phyloP scores from a whole-genome alignment of 2,113 vertebrate genomes.

The Neofelis nebulosa region DNA sequence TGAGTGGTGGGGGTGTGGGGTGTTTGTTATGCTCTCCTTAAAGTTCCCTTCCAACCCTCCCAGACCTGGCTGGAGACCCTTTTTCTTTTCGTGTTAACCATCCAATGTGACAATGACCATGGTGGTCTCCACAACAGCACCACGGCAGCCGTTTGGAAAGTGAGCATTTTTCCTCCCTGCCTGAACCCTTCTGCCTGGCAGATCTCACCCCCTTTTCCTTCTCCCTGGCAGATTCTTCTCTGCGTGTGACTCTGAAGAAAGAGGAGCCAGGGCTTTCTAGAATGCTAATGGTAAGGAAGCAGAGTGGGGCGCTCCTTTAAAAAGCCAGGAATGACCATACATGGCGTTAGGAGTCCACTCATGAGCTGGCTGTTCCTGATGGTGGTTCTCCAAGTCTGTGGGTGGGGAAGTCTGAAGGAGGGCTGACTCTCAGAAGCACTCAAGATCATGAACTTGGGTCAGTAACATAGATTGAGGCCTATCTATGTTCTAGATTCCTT shows the following conservation, averaged over 20 bases:
- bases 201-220: background rate
- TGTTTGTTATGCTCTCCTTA: background rate
- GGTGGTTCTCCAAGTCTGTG: background rate
- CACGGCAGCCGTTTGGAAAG: background rate
- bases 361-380: background rate
- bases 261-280: too few species aligned
- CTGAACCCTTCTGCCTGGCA: background rate
- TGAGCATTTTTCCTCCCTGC: background rate
- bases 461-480: background rate
- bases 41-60: background rate
- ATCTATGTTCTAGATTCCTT: background rate
- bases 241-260: background rate
- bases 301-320: background rate
- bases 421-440: background rate
- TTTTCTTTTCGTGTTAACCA: background rate
- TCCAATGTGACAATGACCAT: fast-evolving
- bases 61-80: background rate
- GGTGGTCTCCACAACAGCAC: fast-evolving
- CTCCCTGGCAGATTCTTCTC: background rate
- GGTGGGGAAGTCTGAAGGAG: too few species aligned
- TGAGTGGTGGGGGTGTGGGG: background rate
- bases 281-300: background rate
- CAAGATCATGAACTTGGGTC: background rate
- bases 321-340: background rate
- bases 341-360: background rate